These are phyloP conservation scores for Drosophila mojavensis DNA, from an alignment of 1,140 invertebrate species.

Conservation along the genomic window DNA sequence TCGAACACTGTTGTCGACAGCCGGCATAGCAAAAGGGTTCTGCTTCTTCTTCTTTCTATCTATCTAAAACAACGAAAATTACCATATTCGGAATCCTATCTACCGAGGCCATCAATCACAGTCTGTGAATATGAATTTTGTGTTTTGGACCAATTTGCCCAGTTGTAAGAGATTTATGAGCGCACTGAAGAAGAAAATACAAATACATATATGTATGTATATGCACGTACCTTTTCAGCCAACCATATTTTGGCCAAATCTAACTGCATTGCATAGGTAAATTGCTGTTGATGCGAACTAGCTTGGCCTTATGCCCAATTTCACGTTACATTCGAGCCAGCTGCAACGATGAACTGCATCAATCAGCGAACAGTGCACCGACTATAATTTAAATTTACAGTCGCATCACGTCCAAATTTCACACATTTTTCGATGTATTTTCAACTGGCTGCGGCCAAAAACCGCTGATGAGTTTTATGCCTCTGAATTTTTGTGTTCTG, in stretches of 20 bases:
- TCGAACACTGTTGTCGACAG: constrained; percentile 36
- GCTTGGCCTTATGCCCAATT: not conserved
- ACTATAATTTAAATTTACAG: constrained; percentile 51
- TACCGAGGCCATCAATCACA: constrained; percentile 39
- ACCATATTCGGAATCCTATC: constrained; percentile 33
- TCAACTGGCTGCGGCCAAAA: constrained; percentile 23
- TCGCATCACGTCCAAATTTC: constrained; percentile 39
- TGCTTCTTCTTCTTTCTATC: constrained; percentile 2
- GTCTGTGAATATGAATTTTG: constrained; percentile 45
- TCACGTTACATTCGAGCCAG: not conserved
- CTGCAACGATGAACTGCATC: too few species aligned
- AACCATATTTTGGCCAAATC: not conserved
- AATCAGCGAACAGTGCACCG: constrained; percentile 1
- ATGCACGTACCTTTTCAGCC: not conserved
- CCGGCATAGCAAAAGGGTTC: constrained; percentile 19
- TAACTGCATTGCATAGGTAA: not conserved
- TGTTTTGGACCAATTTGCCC: constrained; percentile 40
- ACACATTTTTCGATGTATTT: constrained; percentile 49
- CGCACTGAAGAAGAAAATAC: not conserved
- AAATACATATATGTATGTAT: not conserved
- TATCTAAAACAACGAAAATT: constrained; percentile 28
- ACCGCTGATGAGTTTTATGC: constrained; percentile 36
- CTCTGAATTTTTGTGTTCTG: constrained; percentile 42
- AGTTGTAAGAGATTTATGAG: constrained; percentile 31
- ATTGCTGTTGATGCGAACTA: too few species aligned